Base-by-base conservation (phyloP, 1,140 invertebrate species). In the Drosophila murphyi region DNA sequence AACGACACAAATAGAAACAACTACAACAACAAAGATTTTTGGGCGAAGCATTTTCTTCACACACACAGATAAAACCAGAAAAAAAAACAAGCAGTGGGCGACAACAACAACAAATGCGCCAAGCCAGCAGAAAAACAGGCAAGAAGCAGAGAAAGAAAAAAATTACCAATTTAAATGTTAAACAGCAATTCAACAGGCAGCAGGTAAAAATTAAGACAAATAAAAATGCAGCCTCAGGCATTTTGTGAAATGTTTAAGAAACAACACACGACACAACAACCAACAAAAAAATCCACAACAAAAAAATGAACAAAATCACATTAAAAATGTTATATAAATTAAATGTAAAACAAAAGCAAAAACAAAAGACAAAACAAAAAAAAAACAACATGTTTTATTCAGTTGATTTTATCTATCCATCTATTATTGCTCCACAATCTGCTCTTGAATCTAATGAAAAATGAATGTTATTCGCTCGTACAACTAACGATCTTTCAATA, bases 81-180 rank as follows among this genome's bases (percentile, higher is more conserved):
- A 56, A 12, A 12, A 12, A 45, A 76, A 76, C 57, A 60, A 64
- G 59, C 65, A 59, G 80, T 85, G 81, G 81, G 83, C 83, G 83
- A 83, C 83, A 88, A 74, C 72, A 72, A 70, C 59, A 61, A 78
- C 37, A 76, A 73, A 54, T 12, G 41, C 54, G 69, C 56, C 37
- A 20, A 48, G 48, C 54, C 50, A 74, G 67, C 68, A 80, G 28
- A 64, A 63, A 82, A 64, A 57, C 50, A 39, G 50, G 50, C 65
- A 63, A 65, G 20, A 72, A 56, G 39, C 39, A 57, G 48, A 68
- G 50, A 63, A 68, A n/a, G n/a, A n/a, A 31, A 35, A 62, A 85
- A 87, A 86, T 87, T 82, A 86, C 67, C 82, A 86, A 89, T 87
- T 89, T 83, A 89, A 87, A 87, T 89, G 85, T 83, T 89, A 48